A percentile compares a stretch with the other conserved stretches of the same genome.
Conservation (phyloP, 2,113 vertebrate genomes). For the Ageneiosus marmoratus region DNA sequence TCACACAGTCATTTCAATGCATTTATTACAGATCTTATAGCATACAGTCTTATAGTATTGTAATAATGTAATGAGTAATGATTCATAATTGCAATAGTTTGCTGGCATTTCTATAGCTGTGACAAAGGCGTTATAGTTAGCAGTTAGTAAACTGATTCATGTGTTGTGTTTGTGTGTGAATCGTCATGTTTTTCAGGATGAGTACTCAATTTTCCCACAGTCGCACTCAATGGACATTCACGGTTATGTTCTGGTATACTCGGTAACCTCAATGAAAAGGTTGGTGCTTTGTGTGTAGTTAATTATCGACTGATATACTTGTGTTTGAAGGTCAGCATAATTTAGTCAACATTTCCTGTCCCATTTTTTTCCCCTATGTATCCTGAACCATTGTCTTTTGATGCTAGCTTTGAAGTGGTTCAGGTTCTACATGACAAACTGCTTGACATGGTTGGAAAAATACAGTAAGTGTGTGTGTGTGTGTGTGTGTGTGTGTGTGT, state of each 20-base stretch:
- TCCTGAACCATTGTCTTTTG: slow-evolving; percentile 50
- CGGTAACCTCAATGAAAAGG: slow-evolving; percentile 83
- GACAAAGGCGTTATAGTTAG: background rate
- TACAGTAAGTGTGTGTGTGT: slow-evolving; percentile 70
- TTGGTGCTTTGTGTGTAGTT: slow-evolving; percentile 55
- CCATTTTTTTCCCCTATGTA: background rate
- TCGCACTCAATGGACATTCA: slow-evolving; percentile 84
- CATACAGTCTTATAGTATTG: too few species aligned
- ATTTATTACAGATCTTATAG: background rate
- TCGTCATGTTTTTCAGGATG: slow-evolving; percentile 70
- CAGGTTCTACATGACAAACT: slow-evolving; percentile 81
- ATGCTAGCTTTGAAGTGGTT: slow-evolving; percentile 83
- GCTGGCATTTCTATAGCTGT: background rate
- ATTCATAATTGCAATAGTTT: background rate
- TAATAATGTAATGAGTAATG: background rate
- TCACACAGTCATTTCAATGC: background rate
- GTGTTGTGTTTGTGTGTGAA: background rate
- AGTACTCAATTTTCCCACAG: slow-evolving; percentile 84
- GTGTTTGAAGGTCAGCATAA: background rate
- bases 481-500: slow-evolving; percentile 56
- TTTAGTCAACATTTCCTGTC: background rate
- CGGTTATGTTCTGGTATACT: slow-evolving; percentile 82
- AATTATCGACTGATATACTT: background rate
- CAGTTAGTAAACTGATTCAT: background rate
- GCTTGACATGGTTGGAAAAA: slow-evolving; percentile 81